Percentiles rank a stretch among this genome's conserved stretches.
Evolutionary conservation across 2,113 vertebrate species (phyloP).

Genomic region (Ranitomeya imitator): DNA sequence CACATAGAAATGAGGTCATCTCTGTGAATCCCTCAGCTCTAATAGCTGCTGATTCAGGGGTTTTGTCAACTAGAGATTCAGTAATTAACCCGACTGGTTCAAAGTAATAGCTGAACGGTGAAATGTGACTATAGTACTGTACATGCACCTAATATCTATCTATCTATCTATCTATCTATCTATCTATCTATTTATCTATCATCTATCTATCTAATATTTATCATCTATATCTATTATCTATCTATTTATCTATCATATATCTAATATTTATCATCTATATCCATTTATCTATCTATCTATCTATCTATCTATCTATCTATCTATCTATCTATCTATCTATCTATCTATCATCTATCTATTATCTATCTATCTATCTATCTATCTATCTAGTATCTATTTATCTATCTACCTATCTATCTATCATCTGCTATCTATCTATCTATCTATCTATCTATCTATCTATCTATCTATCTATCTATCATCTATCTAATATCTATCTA

Average conservation of each 20-base stretch:
- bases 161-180: background rate
- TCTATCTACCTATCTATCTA: too few species aligned
- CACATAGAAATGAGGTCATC: constrained; percentile 27
- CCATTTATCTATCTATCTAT: background rate
- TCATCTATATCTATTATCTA: background rate
- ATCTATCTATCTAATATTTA: background rate
- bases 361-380: too few species aligned
- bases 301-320: too few species aligned
- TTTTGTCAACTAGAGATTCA: background rate
- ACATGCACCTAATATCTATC: background rate
- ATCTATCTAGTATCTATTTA: too few species aligned
- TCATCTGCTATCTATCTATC: too few species aligned
- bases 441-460: too few species aligned
- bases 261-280: background rate
- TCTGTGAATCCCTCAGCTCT: background rate
- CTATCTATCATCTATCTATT: too few species aligned
- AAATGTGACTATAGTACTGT: background rate
- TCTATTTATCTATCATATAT: background rate
- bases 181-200: background rate
- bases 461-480: too few species aligned
- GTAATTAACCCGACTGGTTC: constrained; percentile 11
- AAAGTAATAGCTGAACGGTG: background rate
- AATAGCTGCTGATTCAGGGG: background rate
- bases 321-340: too few species aligned
- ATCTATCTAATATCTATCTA: too few species aligned